phyloP scores from a whole-genome alignment of 2,888 invertebrate species.

The Fabriciana adippe region DNA sequence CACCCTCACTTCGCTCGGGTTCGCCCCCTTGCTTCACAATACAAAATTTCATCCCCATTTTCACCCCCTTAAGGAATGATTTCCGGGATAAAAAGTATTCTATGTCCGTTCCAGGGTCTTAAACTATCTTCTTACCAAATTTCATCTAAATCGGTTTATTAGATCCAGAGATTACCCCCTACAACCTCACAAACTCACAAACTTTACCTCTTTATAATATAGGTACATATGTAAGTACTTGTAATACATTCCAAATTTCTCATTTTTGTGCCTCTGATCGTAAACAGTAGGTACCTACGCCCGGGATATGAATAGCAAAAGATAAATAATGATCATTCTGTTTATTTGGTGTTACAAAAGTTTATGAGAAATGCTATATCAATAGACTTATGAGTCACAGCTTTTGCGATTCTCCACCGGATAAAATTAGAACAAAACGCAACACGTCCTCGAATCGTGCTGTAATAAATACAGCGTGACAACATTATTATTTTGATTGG shows the following conservation, averaged over 20 bases:
- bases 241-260: background rate
- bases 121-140: no score
- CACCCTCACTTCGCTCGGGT: no score
- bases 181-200: no score
- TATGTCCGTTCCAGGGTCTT: no score
- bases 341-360: constrained; percentile 40
- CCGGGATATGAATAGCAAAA: background rate
- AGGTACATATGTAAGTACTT: no score
- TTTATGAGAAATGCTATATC: constrained; percentile 30
- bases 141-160: no score
- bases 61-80: no score
- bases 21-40: no score
- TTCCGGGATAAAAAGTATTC: no score
- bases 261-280: background rate
- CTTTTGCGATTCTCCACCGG: constrained; percentile 44
- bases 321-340: background rate
- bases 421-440: constrained; percentile 60
- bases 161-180: no score
- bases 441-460: constrained; percentile 39
- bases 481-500: constrained; percentile 9
- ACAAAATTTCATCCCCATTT: no score
- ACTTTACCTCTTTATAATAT: no score
- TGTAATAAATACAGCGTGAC: constrained; percentile 1
- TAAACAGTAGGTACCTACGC: background rate
- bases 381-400: constrained; percentile 56